Evolutionary conservation across 1,140 invertebrate genomes (phyloP), one percentile per base, ranked within the genome.

Genomic region (Procambarus virginalis): DNA sequence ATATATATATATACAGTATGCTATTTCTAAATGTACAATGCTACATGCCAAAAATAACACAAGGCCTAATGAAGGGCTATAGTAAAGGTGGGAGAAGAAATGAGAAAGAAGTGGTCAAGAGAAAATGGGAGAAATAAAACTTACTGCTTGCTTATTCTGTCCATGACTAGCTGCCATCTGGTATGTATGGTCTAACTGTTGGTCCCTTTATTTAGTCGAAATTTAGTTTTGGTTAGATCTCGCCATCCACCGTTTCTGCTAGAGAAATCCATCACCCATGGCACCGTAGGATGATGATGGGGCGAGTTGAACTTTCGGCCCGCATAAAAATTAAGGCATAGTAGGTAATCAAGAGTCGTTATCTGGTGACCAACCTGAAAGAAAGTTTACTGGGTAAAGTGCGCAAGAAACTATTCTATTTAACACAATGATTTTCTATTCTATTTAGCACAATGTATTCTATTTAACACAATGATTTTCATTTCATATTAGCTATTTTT

Each of bases 201-300:
- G 95, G 93, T 99, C 99, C 4, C 98, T 95, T 99, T 99, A 93
- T 98, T 99, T 10, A 99, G 94, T 22, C 99, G 95, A 94, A 98
- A 99, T 94, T 99, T 99, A 0, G 98, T 99, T 93, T 97, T 98
- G 22, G 96, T 97, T 14, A 99, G 94, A 94, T 99, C 98, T 78
- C 98, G 94, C 97, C 97, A 99, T 75, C 95, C 95, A 95, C 95
- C 22, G 14, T 77, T 80, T 49, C 84, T 80, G 22, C 81, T 51
- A 34, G 96, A 95, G 93, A 99, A 99, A 95, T 99, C 98, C 75
- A 97, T 98, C 0, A 99, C 97, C 99, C 99, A 99, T 1, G 99
- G 99, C 93, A 99, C 96, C 86, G 99, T 97, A 92, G 98, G 97
- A 94, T 99, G 98, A 93, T 98, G 97, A 93, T 97, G 96, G 0